Evolutionary conservation across 2,797 vertebrate genomes (phyloP), one percentile per base, ranked within the genome.

Genomic region (Lateolabrax maculatus): DNA sequence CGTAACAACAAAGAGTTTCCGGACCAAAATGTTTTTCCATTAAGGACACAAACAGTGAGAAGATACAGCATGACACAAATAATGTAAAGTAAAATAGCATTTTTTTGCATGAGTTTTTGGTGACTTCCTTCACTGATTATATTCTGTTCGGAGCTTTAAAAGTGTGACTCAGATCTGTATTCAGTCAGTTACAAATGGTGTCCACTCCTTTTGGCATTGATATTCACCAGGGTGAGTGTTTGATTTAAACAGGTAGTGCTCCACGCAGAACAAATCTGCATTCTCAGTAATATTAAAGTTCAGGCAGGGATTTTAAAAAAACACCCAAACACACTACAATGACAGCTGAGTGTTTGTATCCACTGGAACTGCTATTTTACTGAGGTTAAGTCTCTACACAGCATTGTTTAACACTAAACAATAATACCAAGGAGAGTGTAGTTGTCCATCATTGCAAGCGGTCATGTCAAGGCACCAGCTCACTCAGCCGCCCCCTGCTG

Each of bases 171-270:
- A 85, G 67, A 89, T 92, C 74, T 80, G 81, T 83, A 88, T 90
- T 87, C 85, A 81, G 69, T 43, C 44, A 39, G 65, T 46, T 9
- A 46, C 48, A 37, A 39, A 57, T 3, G n/a, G 39, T n/a, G 66
- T 79, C 80, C 65, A 71, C 44, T 71, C 71, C 48, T 66, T 72
- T 81, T 41, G 74, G 71, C 69, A 90, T 87, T 92, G 77, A 67
- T 82, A 89, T 90, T 91, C 79, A 85, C 9, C 62, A 52, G 27
- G 64, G 79, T 2, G 69, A 77, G 58, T 15, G 52, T 85, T 79
- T 84, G 81, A 89, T 87, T 89, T 78, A 80, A 89, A 72, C 75
- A 81, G 76, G 72, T 80, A n/a, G 71, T 46, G 62, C 75, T 83
- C 37, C 25, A 29, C 77, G 81, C 69, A 57, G 69, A 62, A 57